phyloP scores from a whole-genome alignment of 2,797 vertebrate genomes.

The Tinamus major region DNA sequence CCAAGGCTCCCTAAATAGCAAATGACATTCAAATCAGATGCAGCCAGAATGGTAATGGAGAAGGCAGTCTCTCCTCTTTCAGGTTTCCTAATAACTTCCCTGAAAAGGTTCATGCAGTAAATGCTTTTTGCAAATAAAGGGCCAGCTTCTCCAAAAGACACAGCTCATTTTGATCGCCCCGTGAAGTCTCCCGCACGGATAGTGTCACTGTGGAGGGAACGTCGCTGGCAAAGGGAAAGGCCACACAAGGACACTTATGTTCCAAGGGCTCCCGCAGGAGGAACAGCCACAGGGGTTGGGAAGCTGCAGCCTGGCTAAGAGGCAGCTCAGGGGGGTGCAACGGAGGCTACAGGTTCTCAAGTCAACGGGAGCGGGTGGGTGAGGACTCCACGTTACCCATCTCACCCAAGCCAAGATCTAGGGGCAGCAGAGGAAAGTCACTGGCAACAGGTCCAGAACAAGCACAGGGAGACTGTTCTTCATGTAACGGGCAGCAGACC shows the following conservation, averaged over 20 bases:
- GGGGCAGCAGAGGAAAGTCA: neutral
- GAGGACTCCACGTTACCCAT: neutral
- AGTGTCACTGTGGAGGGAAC: neutral
- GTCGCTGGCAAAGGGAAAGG: neutral
- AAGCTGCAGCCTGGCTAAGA: neutral
- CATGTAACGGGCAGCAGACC: neutral
- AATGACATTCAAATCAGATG: neutral
- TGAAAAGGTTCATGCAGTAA: neutral
- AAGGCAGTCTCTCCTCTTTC: slow-evolving; percentile 27
- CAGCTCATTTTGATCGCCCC: neutral
- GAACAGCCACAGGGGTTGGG: neutral
- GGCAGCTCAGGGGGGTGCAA: neutral
- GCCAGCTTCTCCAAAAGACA: neutral
- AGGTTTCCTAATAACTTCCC: neutral
- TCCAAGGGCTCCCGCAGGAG: neutral
- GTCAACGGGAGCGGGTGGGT: neutral
- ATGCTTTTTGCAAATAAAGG: neutral
- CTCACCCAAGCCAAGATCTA: neutral
- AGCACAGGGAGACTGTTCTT: accelerated
- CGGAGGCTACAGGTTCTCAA: neutral
- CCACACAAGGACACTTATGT: neutral
- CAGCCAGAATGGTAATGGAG: slow-evolving; percentile 26
- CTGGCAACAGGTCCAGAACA: neutral
- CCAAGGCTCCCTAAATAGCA: slow-evolving; percentile 30
- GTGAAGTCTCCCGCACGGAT: neutral